Evolutionary conservation across 2,888 invertebrate species (phyloP).

Genomic region (Eulithis prunata): DNA sequence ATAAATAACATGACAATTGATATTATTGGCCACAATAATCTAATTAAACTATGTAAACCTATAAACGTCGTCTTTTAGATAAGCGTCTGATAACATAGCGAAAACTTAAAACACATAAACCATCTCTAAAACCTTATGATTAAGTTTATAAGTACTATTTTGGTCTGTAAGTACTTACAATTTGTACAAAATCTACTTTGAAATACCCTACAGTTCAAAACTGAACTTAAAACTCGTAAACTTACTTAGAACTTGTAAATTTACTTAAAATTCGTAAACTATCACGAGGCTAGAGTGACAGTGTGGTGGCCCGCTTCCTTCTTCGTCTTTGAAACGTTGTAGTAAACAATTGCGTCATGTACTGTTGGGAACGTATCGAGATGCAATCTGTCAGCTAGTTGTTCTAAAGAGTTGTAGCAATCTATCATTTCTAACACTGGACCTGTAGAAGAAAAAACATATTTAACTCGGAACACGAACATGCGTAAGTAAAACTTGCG

Average conservation of each 20-base stretch:
- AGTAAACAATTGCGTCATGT: constrained; percentile 87
- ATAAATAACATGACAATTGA: too few relatives aligned
- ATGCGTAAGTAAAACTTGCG: too few relatives aligned
- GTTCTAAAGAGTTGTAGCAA: constrained; percentile 82
- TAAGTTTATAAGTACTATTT: too few relatives aligned
- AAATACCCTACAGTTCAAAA: neutral
- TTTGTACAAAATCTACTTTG: constrained; percentile 1
- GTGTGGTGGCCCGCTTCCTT: constrained; percentile 49
- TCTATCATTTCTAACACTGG: constrained; percentile 87
- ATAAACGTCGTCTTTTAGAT: too few relatives aligned
- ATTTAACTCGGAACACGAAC: neutral
- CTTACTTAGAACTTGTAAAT: constrained; percentile 11
- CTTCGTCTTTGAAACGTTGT: constrained; percentile 58
- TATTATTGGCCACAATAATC: too few relatives aligned
- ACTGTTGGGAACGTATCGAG: constrained; percentile 88
- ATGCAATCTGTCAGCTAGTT: constrained; percentile 78
- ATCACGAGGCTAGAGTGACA: constrained; percentile 53
- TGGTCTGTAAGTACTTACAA: neutral
- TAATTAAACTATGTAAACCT: too few relatives aligned
- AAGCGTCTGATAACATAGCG: too few relatives aligned
- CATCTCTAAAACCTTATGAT: too few relatives aligned
- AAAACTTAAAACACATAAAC: constrained; percentile 11
- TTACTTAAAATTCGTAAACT: constrained; percentile 1
- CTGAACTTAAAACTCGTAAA: neutral
- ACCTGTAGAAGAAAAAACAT: constrained; percentile 65